Conservation (phyloP, 2,113 vertebrate genomes). For the Brevimyrus niger region DNA sequence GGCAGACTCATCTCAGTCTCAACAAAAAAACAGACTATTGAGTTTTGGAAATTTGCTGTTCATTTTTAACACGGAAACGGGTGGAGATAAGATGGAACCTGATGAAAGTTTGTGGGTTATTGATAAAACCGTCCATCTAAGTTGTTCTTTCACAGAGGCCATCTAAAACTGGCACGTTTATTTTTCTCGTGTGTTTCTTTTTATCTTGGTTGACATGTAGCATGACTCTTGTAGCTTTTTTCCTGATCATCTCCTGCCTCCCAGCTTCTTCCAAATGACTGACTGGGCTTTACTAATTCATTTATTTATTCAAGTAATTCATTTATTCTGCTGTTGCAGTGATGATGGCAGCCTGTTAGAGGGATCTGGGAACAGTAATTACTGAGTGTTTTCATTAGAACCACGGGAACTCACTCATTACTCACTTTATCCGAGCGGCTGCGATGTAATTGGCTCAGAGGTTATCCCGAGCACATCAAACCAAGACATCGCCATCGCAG, state of each 20-base stretch:
- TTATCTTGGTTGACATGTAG: background rate
- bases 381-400: constrained; percentile 35
- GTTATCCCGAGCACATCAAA: constrained; percentile 67
- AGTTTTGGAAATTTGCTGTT: background rate
- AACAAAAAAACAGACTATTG: background rate
- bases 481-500: constrained; percentile 63
- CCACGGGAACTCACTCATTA: constrained; percentile 12
- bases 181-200: background rate
- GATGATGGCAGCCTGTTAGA: constrained; percentile 55
- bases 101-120: background rate
- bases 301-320: constrained; percentile 6
- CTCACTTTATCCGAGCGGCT: constrained; percentile 62
- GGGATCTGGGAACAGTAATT: constrained; percentile 55
- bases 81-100: background rate
- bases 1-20: background rate
- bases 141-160: background rate
- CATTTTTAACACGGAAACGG: background rate
- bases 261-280: background rate
- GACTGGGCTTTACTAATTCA: constrained; percentile 8
- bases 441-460: constrained; percentile 66
- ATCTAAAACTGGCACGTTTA: background rate
- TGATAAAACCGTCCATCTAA: background rate
- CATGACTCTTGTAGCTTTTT: background rate
- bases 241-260: background rate
- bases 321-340: constrained; percentile 50